Evolutionary conservation across 35 echinoderm and acorn worm genomes (phyloP), one percentile per base, ranked within the genome.

Genomic region (Stichopus chloronotus): DNA sequence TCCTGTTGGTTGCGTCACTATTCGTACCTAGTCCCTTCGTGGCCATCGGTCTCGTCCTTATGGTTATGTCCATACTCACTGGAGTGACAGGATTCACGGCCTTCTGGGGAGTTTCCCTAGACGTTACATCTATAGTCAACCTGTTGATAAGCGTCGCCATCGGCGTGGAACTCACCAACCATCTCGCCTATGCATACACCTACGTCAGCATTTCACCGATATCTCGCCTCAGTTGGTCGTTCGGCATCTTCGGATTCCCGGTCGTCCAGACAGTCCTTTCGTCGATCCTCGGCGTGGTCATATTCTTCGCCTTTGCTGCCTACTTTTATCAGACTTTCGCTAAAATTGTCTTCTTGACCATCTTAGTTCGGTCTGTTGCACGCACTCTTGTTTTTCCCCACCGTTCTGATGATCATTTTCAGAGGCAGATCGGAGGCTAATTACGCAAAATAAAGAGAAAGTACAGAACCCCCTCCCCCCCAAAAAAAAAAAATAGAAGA

Each of bases 91-190:
- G 80, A 19, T 83, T 83, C 24, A 57, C 16, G 9, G 14, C 80
- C 43, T 83, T 83, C 24, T 83, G 80, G 80, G 80, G 80, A n/a
- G 9, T 83, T 83, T 83, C 80, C 80, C 80, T 83, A 17, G 55
- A 83, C 80, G 52, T n/a, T 14, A 57, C 52, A 52, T 55, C 80
- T 12, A 55, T 83, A 57, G 11, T 83, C 52, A 57, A 12, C 80
- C 43, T 83, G 5, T 14, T 83, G 9, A 14, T 83, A 7, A 43
- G 80, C 24, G 55, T 83, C 9, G 80, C 22, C 4, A 55, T 83
- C 6, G 52, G 80, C 24, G 24, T 83, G 3, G 80, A 83, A 52
- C 10, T 83, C 24, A n/a, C 22, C 19, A 57, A 1, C 5, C 80
- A 83, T n/a, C 11, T 83, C 17, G 55, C 80, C 14, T 83, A 83